Percentiles rank a stretch among this genome's conserved stretches.
Conservation (phyloP, 1,140 invertebrate species). For the Drosophila lacertosa region DNA sequence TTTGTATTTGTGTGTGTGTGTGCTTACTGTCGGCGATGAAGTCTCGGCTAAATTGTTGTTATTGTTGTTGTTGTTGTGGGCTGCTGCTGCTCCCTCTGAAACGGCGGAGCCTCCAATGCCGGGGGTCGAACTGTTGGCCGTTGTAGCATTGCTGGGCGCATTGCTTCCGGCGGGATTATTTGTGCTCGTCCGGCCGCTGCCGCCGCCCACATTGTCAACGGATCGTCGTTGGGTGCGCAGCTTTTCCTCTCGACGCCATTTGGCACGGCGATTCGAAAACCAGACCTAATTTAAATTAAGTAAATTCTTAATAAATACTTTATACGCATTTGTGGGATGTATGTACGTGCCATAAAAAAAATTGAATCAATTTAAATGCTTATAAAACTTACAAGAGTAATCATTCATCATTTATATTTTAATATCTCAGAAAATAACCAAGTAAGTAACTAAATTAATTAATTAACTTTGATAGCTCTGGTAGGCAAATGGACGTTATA, state of each 20-base stretch:
- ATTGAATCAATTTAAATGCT: too few species aligned
- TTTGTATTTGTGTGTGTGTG: neutral
- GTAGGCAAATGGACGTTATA: too few species aligned
- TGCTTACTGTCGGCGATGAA: constrained; percentile 62
- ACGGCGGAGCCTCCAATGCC: constrained; percentile 22
- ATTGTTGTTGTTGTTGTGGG: constrained; percentile 30
- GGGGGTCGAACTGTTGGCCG: constrained; percentile 18
- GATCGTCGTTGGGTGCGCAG: constrained; percentile 93
- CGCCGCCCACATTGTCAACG: constrained; percentile 84
- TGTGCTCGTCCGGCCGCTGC: constrained; percentile 50
- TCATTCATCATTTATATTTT: too few species aligned
- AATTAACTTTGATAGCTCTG: too few species aligned
- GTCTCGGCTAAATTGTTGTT: constrained; percentile 54
- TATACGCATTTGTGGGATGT: neutral
- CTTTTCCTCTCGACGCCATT: constrained; percentile 99
- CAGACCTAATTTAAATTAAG: constrained; percentile 90
- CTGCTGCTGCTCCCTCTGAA: constrained; percentile 1
- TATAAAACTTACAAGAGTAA: too few species aligned
- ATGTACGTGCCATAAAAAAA: too few species aligned
- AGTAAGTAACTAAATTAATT: too few species aligned
- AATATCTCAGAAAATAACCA: too few species aligned
- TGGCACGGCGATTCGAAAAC: constrained; percentile 99
- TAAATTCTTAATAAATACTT: constrained; percentile 2
- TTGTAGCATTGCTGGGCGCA: constrained; percentile 33
- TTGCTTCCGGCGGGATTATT: constrained; percentile 48